Percentiles rank a stretch among this genome's conserved stretches.
phyloP scores from a whole-genome alignment of 2,797 vertebrate species.

The Sus cebifrons region DNA sequence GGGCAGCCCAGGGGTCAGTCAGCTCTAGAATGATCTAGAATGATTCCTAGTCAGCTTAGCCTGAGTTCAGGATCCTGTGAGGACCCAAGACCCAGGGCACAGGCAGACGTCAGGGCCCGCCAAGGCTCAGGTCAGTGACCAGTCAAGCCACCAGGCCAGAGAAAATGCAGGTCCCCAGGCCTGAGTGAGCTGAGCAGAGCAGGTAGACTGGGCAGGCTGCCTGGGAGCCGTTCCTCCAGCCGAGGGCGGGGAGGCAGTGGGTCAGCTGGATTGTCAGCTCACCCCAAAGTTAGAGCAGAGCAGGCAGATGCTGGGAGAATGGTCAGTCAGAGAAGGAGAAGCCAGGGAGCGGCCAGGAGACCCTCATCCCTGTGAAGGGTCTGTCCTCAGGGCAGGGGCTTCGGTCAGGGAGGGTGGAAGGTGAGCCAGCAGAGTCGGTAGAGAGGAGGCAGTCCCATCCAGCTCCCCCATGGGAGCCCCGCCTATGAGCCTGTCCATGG shows the following conservation, averaged over 20 bases:
- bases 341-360: too few relatives aligned
- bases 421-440: neutral
- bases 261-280: too few relatives aligned
- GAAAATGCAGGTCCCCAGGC: neutral
- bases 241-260: too few relatives aligned
- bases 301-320: neutral
- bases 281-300: neutral
- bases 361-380: neutral
- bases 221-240: neutral
- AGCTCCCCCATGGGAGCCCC: too few relatives aligned
- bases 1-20: too few relatives aligned
- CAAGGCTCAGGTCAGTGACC: neutral
- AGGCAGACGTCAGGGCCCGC: neutral
- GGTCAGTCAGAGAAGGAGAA: neutral
- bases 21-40: neutral
- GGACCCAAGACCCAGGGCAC: neutral
- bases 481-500: accelerated
- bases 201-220: accelerated
- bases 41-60: neutral
- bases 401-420: neutral
- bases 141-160: neutral
- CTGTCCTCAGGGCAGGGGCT: neutral
- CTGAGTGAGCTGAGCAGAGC: neutral
- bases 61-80: neutral
- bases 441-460: neutral